phyloP scores from a whole-genome alignment of 2,797 vertebrate species.

The Tokudaia muenninki region DNA sequence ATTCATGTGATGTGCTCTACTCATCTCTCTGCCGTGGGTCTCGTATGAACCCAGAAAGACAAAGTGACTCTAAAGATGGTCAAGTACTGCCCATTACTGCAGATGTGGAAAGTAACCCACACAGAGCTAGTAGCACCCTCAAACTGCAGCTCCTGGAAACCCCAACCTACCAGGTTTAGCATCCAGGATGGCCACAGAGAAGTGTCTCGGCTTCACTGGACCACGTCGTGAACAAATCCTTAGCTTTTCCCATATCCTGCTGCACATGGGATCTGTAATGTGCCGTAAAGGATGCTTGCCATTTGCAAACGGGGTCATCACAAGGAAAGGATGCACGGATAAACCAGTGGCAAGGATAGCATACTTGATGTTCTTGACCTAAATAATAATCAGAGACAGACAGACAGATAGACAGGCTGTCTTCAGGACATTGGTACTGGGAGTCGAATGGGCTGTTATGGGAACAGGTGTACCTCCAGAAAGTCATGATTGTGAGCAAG shows the following conservation, averaged over 20 bases:
- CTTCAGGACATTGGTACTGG: neutral
- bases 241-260: neutral
- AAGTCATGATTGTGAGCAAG: neutral
- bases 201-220: neutral
- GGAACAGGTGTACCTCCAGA: neutral
- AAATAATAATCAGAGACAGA: neutral
- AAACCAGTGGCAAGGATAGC: neutral
- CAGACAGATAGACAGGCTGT: neutral
- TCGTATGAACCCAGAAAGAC: neutral
- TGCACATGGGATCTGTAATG: too few relatives aligned
- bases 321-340: neutral
- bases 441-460: neutral
- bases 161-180: neutral
- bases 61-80: neutral
- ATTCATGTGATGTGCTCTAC: neutral
- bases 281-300: too few relatives aligned
- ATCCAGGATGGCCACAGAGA: neutral
- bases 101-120: neutral
- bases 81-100: neutral
- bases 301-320: neutral
- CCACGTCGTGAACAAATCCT: neutral
- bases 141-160: neutral
- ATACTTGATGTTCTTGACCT: neutral
- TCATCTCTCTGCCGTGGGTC: neutral
- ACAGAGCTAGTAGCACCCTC: neutral